Evolutionary conservation across 2,797 vertebrate genomes (phyloP), one percentile per base, ranked within the genome.

Genomic region (Lophius americanus): DNA sequence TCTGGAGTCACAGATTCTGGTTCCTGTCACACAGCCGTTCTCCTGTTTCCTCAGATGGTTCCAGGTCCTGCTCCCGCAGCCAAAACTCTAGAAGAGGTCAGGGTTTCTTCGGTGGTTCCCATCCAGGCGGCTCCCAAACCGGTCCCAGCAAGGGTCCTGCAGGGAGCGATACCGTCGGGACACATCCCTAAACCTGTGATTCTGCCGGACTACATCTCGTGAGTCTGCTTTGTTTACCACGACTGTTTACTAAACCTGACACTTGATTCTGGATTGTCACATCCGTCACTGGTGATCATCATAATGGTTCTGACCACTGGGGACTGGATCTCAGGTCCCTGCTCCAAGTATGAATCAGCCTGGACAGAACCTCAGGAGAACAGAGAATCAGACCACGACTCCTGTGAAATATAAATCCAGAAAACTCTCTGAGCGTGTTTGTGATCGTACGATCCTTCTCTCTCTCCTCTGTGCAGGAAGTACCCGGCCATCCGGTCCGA

Each of bases 161-260:
- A 96, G 81, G 95, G 96, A 39, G 84, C 94, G 9, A 98, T 99
- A 60, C 97, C 97, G 0, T 91, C 96, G 0, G 98, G 98, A 36
- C 94, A 98, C 89, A 97, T 98, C 63, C 98, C 98, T 0, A 98
- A 97, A 73, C 97, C 97, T 0, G 95, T 99, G 9, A 93, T 99
- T 64, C 95, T 99, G 89, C 96, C 97, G 0, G 98, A 99, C 88
- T 99, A 99, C 23, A 89, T 99, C 5, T 96, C 93, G 97, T 99
- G 84, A 94, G 97, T 95, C 54, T 23, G 23, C 1, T 23, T 23
- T 23, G 23, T 23, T 23, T 23, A 23, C 23, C 23, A 23, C 23
- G 23, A 23, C 23, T 23, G 23, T 23, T 23, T 23, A 23, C 23
- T 23, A 23, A 23, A 23, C 23, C 23, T 23, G 23, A 23, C 23